Percentiles rank a stretch among this genome's conserved stretches.
Conservation (phyloP, 92 coral and sea anemone species). For the Heteractis magnifica region DNA sequence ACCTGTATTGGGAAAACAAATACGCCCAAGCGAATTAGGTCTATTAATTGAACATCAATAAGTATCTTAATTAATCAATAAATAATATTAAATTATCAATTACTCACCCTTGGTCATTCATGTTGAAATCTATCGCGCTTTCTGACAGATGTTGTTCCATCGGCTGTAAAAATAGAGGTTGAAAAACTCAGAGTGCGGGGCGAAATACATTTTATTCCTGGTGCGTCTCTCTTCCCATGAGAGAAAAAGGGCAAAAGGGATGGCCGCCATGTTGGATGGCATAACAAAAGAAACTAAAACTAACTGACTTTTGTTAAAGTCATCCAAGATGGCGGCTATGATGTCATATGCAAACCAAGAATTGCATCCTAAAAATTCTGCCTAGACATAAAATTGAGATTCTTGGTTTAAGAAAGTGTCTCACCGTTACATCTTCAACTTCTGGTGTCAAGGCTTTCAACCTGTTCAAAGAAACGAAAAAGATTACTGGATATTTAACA, state of each 20-base stretch:
- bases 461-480: background rate
- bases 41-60: background rate
- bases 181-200: background rate
- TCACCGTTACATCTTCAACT: constrained; percentile 18
- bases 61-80: background rate
- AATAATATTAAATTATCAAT: background rate
- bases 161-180: constrained; percentile 6
- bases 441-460: constrained; percentile 16
- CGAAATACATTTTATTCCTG: no score
- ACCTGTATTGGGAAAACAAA: no score
- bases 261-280: no score
- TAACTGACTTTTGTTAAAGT: no score
- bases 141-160: constrained; percentile 14
- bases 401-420: background rate
- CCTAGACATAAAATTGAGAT: no score
- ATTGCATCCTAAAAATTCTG: no score
- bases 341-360: no score
- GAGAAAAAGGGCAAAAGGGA: no score
- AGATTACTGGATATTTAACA: background rate
- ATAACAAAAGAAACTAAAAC: no score
- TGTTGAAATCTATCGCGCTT: constrained; percentile 20
- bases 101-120: constrained; percentile 28
- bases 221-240: no score
- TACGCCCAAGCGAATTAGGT: no score
- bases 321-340: no score